Evolutionary conservation across 1,140 invertebrate genomes (phyloP).

Genomic region (Achroia grisella): DNA sequence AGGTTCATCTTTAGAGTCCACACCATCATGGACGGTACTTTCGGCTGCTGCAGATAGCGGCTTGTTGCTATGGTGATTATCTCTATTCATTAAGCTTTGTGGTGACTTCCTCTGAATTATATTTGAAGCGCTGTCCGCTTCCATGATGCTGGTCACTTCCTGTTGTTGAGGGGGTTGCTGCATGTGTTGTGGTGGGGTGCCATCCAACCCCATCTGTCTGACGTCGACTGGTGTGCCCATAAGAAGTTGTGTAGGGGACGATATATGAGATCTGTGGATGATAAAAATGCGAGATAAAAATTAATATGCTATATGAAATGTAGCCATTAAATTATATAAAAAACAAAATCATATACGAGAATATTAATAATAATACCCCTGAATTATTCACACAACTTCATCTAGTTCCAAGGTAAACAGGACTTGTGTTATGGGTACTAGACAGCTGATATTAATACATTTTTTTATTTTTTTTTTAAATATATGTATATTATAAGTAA

Average conservation of each 20-base stretch:
- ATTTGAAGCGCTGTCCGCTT: conserved; percentile 67
- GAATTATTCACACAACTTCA: too few relatives aligned
- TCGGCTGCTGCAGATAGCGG: conserved; percentile 70
- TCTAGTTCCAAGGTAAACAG: too few relatives aligned
- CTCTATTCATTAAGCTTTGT: conserved; percentile 42
- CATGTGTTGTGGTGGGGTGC: conserved; percentile 45
- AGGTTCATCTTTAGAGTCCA: conserved; percentile 89
- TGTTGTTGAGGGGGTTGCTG: conserved; percentile 59
- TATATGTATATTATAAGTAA: too few relatives aligned
- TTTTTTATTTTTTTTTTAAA: too few relatives aligned
- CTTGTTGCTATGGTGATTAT: conserved; percentile 55
- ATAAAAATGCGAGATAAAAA: not conserved
- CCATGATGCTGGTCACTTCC: conserved; percentile 70
- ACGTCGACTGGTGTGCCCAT: conserved; percentile 62
- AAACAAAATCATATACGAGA: too few relatives aligned
- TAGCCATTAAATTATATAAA: too few relatives aligned
- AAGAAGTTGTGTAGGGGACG: conserved; percentile 62
- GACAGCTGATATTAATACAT: too few relatives aligned
- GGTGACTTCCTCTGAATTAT: conserved; percentile 63
- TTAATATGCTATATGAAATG: too few relatives aligned
- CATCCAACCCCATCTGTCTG: conserved; percentile 45
- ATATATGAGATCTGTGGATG: conserved; percentile 67
- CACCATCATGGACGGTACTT: conserved; percentile 77
- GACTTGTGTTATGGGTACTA: too few relatives aligned
- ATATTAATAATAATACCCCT: too few relatives aligned